A percentile compares a stretch with the other conserved stretches of the same genome.
Evolutionary conservation across 2,113 vertebrate species (phyloP).

Genomic region (Ceratotherium simum): DNA sequence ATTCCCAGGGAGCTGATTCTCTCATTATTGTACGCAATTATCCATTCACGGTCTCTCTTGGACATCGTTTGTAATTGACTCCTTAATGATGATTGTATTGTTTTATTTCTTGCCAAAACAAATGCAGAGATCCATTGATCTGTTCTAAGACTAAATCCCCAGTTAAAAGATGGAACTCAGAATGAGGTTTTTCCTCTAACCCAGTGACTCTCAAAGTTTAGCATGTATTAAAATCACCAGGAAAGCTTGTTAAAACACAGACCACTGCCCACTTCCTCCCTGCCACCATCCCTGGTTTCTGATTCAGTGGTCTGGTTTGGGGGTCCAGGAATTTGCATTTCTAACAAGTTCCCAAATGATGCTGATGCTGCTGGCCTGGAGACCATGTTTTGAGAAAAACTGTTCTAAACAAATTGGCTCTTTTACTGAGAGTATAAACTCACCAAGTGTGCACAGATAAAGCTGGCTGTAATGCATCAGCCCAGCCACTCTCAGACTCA

Average conservation of each 20-base stretch:
- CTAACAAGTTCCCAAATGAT: neutral
- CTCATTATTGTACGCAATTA: slow-evolving; percentile 32
- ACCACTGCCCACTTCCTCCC: neutral
- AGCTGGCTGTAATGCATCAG: neutral
- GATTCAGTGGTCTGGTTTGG: neutral
- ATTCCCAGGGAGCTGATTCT: slow-evolving; percentile 45
- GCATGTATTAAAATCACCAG: neutral
- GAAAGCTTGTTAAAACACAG: neutral
- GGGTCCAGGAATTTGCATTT: neutral
- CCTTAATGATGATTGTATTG: neutral
- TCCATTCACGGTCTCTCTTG: neutral
- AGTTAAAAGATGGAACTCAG: neutral
- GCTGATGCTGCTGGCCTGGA: neutral
- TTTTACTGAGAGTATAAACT: neutral
- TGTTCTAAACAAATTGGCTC: neutral
- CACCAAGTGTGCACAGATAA: neutral
- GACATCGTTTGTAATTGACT: neutral
- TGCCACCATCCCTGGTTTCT: neutral
- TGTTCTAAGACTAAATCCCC: slow-evolving; percentile 14
- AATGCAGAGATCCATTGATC: slow-evolving; percentile 30
- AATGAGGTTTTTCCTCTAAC: neutral
- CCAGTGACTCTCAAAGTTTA: neutral
- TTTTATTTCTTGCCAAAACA: slow-evolving; percentile 30
- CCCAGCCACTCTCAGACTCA: neutral
- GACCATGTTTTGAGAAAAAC: neutral